Conservation (phyloP, 1,140 invertebrate species). For the Diorhabda elongata region DNA sequence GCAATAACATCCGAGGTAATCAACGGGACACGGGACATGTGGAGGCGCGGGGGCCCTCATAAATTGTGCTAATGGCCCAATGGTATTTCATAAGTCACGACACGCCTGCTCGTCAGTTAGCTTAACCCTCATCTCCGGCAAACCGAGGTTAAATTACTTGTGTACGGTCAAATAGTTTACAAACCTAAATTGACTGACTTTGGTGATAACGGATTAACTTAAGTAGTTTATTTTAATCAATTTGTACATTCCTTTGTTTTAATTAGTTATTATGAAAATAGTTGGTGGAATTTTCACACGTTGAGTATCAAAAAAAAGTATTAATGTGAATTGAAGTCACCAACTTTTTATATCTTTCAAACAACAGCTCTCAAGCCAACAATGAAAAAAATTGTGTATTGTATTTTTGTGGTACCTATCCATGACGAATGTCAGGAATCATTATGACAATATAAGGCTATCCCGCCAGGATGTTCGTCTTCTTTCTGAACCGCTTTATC, state of each 20-base stretch:
- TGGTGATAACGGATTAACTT: not conserved
- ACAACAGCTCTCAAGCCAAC: too few relatives aligned
- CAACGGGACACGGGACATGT: slow-evolving; percentile 33
- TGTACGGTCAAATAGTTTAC: slow-evolving; percentile 16
- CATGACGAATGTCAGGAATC: too few relatives aligned
- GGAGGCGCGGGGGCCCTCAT: slow-evolving; percentile 25
- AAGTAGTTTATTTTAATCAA: not conserved
- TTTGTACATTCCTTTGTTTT: not conserved
- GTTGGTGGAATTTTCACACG: too few relatives aligned
- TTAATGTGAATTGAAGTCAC: too few relatives aligned
- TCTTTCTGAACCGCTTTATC: too few relatives aligned
- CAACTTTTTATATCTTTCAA: too few relatives aligned
- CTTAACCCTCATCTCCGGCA: slow-evolving; percentile 26
- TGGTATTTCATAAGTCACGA: slow-evolving; percentile 47
- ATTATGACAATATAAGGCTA: too few relatives aligned
- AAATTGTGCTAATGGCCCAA: slow-evolving; percentile 46
- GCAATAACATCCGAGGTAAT: slow-evolving; percentile 34
- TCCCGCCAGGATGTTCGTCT: too few relatives aligned
- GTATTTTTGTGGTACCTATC: too few relatives aligned
- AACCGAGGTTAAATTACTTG: slow-evolving; percentile 19
- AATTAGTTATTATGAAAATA: too few relatives aligned
- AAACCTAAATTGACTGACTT: slow-evolving; percentile 11
- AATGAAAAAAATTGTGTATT: too few relatives aligned
- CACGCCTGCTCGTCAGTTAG: slow-evolving; percentile 26
- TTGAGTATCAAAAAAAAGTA: too few relatives aligned